Evolutionary conservation across 53 echinoderm and acorn worm genomes (phyloP).

Genomic region (Stichopus horrens): DNA sequence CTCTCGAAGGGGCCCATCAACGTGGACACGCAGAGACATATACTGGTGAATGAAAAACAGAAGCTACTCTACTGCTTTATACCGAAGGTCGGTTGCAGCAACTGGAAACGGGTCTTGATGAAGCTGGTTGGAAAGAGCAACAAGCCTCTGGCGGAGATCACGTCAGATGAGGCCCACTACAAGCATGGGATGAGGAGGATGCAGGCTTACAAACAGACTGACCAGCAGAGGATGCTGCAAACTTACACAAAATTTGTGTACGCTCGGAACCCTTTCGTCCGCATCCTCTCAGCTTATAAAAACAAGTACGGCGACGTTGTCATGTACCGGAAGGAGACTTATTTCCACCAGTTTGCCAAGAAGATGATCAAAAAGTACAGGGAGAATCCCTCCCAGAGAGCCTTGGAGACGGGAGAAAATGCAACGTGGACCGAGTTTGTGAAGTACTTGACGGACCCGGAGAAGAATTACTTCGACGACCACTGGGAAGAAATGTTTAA

Average conservation of each 20-base stretch:
- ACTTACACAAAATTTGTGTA: constrained; percentile 82
- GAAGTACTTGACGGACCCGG: constrained; percentile 72
- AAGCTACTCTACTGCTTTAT: constrained; percentile 79
- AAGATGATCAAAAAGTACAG: constrained; percentile 76
- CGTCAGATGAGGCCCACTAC: constrained; percentile 82
- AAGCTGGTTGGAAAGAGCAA: constrained; percentile 52
- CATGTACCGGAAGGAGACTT: constrained; percentile 70
- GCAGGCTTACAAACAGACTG: constrained; percentile 42
- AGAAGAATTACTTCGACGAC: constrained; percentile 63
- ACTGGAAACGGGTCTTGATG: constrained; percentile 87
- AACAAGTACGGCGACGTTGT: constrained; percentile 75
- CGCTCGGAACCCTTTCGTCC: constrained; percentile 75
- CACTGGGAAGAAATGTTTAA: constrained; percentile 96
- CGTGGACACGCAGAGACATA: constrained; percentile 71
- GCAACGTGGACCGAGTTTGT: constrained; percentile 90
- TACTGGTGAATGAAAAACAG: constrained; percentile 78
- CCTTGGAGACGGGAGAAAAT: constrained; percentile 79
- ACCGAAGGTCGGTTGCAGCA: constrained; percentile 78
- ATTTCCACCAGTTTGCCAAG: constrained; percentile 80
- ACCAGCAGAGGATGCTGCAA: constrained; percentile 55
- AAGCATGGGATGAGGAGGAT: constrained; percentile 76
- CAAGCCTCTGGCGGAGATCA: constrained; percentile 46
- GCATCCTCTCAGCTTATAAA: constrained; percentile 80
- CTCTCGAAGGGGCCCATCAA: constrained; percentile 59
- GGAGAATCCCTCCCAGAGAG: constrained; percentile 65